Evolutionary conservation across 2,797 vertebrate species (phyloP).

Genomic region (Hypotaenidia philippensis): DNA sequence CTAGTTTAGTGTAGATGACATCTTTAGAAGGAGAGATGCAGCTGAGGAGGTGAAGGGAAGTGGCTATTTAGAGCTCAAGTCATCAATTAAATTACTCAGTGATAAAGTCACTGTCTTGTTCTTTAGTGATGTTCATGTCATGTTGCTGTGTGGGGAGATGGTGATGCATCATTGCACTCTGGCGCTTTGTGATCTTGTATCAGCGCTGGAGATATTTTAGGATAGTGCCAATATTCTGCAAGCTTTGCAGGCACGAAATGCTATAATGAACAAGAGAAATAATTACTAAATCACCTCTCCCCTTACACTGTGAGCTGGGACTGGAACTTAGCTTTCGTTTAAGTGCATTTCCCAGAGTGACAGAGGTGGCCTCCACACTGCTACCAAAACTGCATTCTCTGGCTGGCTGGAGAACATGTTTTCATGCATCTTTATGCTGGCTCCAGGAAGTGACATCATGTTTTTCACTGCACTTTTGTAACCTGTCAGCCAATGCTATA

Average conservation of each 20-base stretch:
- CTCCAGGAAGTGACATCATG: not conserved
- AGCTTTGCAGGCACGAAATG: not conserved
- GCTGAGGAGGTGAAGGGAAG: constrained; percentile 45
- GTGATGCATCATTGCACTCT: constrained; percentile 35
- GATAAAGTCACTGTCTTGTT: constrained; percentile 57
- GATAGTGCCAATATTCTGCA: constrained; percentile 25
- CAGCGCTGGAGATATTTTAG: constrained; percentile 1
- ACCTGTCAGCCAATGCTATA: not conserved
- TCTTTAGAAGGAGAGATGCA: constrained; percentile 23
- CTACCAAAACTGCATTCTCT: not conserved
- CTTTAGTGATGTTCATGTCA: constrained; percentile 39
- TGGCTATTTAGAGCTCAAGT: constrained; percentile 54
- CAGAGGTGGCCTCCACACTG: not conserved
- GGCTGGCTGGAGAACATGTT: constrained; percentile 7
- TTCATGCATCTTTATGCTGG: not conserved
- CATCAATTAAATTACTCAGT: constrained; percentile 44
- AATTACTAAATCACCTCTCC: constrained; percentile 30
- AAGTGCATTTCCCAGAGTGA: not conserved
- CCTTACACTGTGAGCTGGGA: not conserved
- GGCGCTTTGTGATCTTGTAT: constrained; percentile 16
- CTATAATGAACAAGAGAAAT: constrained; percentile 33
- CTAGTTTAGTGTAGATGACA: constrained; percentile 44
- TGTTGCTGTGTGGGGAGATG: constrained; percentile 29
- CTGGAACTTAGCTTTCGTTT: not conserved
- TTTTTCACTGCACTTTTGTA: constrained; percentile 20